Evolutionary conservation across 2,113 vertebrate genomes (phyloP), one percentile per base, ranked within the genome.

Genomic region (Heterochromis multidens): DNA sequence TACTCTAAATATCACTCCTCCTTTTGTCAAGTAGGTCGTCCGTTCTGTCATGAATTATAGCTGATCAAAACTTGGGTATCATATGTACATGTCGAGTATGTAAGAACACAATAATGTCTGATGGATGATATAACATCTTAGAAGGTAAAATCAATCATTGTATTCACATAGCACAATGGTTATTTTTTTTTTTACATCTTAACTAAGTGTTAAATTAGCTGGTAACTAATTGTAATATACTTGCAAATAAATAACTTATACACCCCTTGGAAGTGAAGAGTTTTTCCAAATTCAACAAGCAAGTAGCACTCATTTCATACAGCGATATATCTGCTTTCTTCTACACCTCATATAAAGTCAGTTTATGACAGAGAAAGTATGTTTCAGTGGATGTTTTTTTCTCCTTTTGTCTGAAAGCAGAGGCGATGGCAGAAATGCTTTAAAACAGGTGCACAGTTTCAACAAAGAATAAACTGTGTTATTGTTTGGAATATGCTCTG

Each of bases 1-100:
- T 95, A 94, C 90, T 92, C 89, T 89, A 94, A 92, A 92, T 93
- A 93, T 91, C 88, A 89, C 78, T 88, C 79, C 89, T 91, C 52
- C 87, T 92, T 88, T 94, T 88, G 89, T 94, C 90, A 91, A 90
- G 88, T 58, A 76, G 80, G 76, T 77, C 79, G 63, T 88, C 78
- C 79, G 86, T 86, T 88, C 77, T 87, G 84, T 70, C 76, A 82
- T 80, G 79, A 90, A 83, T 87, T 61, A 37, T 13, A 80, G 13
- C 23, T 37, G 7, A 70, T 86, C 79, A 85, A 76, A 87, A 86
- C 2, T 21, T 7, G 1, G 23, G 7, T 49, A 82, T 54, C 19
- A 63, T 21, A 70, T 65, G 17, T 67, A 49, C 37, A 81, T 72
- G 62, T 84, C 4, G 29, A 83, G 79, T 77, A 12, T 65, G 7